Evolutionary conservation across 1,140 invertebrate species (phyloP).

Genomic region (Drosophila prosaltans): DNA sequence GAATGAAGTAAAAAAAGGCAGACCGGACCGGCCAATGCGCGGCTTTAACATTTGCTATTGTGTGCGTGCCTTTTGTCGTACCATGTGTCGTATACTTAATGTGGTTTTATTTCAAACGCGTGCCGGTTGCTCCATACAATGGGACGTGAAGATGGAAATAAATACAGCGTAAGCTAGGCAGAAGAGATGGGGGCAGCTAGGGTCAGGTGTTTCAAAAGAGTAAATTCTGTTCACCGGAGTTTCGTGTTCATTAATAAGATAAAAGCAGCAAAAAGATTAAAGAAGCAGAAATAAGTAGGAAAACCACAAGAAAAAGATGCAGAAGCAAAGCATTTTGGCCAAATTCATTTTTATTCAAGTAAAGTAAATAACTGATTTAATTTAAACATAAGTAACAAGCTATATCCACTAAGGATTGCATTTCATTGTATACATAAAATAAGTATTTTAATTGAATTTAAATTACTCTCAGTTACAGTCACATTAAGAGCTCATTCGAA

Average conservation of each 20-base stretch:
- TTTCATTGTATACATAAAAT: too few relatives aligned
- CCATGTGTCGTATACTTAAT: conserved; percentile 79
- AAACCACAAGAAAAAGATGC: too few relatives aligned
- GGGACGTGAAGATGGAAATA: neutral
- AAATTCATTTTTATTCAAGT: neutral
- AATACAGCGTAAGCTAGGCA: too few relatives aligned
- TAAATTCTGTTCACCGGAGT: neutral
- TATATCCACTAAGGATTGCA: neutral
- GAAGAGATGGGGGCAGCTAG: neutral
- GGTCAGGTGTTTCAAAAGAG: conserved; percentile 3
- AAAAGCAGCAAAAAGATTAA: neutral
- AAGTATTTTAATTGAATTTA: neutral
- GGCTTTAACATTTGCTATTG: conserved; percentile 38
- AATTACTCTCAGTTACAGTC: neutral
- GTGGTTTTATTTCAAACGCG: conserved; percentile 71
- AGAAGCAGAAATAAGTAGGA: neutral
- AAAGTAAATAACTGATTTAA: conserved; percentile 32
- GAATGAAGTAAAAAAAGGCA: conserved; percentile 67
- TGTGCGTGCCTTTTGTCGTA: conserved; percentile 59
- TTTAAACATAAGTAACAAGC: conserved; percentile 1
- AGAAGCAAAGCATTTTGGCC: neutral
- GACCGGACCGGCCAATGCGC: conserved; percentile 15
- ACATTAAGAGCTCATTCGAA: conserved; percentile 33
- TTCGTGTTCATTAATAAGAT: neutral
- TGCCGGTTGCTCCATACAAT: conserved; percentile 37